Conservation (phyloP, 2,888 invertebrate species). For the Choristoneura rosaceana region DNA sequence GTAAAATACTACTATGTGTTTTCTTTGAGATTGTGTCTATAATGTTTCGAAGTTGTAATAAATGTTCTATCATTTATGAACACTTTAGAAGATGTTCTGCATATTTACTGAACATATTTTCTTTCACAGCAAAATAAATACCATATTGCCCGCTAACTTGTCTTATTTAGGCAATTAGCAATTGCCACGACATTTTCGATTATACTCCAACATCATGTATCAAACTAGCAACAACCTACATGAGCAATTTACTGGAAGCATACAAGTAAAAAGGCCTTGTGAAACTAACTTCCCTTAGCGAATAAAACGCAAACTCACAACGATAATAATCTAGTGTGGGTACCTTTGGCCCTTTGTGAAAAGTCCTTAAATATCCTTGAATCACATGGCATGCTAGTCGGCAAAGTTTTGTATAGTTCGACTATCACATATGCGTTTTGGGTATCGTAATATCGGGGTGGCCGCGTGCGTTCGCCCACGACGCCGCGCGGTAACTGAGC, state of each 20-base stretch:
- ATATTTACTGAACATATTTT: too few relatives aligned
- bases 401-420: slow-evolving; percentile 47
- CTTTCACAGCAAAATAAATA: too few relatives aligned
- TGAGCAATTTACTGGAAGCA: slow-evolving; percentile 10
- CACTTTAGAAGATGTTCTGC: too few relatives aligned
- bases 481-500: slow-evolving; percentile 27
- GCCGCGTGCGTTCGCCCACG: slow-evolving; percentile 2
- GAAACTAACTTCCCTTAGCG: slow-evolving; percentile 2
- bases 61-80: too few relatives aligned
- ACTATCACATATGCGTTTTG: slow-evolving; percentile 54
- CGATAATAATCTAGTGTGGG: slow-evolving; percentile 17
- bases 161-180: neutral
- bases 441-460: neutral
- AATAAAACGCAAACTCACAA: neutral
- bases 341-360: slow-evolving; percentile 36
- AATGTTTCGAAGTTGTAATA: too few relatives aligned
- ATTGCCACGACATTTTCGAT: neutral
- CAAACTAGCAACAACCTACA: neutral
- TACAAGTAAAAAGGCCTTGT: slow-evolving; percentile 2
- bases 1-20: too few relatives aligned
- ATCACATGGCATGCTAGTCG: slow-evolving; percentile 53
- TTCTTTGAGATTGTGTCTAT: too few relatives aligned
- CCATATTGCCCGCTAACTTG: neutral
- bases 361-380: slow-evolving; percentile 38
- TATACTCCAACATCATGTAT: neutral